Evolutionary conservation across 2,888 invertebrate genomes (phyloP), one percentile per base, ranked within the genome.

Genomic region (Clivina fossor): DNA sequence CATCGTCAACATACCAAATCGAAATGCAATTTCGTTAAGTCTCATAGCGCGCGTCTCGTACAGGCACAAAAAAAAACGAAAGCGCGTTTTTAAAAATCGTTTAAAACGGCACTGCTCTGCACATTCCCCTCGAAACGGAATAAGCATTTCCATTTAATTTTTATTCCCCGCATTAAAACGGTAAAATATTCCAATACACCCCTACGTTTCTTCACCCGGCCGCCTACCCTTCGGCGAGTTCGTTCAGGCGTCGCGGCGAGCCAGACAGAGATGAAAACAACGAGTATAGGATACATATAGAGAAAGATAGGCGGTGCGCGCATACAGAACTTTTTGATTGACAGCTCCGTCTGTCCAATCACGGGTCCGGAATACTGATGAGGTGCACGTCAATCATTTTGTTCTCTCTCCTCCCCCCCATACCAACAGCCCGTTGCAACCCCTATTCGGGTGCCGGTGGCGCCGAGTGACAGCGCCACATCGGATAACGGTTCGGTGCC

Each of bases 321-420:
- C 73, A 71, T 67, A 67, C 68, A 68, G 72, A 77, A 75, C 72
- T 73, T 80, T 76, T 82, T 87, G 86, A 87, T 86, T 86, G 87
- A 87, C 87, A 87, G 84, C 80, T 82, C 80, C 79, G 80, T 81
- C 81, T 82, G 81, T 78, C 86, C 86, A 86, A 86, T 86, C 80
- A 82, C 82, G 80, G 80, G 79, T 77, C 79, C 77, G 81, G 80
- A 82, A 82, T 81, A 79, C 83, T 84, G 85, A 85, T 85, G 85
- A 84, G 82, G 77, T 78, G 75, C 80, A 81, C 82, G 86, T 86
- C 86, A 85, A 85, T 86, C 85, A 85, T 65, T 64, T 64, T 61
- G 65, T 64, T 63, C 37, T 24, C 13, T 11, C 44, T 37, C 37
- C 20, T 43, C 40, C 35, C 38, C 32, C 41, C 11, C 41, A 11